Evolutionary conservation across 2,797 vertebrate species (phyloP).

Genomic region (Acanthis flammea): DNA sequence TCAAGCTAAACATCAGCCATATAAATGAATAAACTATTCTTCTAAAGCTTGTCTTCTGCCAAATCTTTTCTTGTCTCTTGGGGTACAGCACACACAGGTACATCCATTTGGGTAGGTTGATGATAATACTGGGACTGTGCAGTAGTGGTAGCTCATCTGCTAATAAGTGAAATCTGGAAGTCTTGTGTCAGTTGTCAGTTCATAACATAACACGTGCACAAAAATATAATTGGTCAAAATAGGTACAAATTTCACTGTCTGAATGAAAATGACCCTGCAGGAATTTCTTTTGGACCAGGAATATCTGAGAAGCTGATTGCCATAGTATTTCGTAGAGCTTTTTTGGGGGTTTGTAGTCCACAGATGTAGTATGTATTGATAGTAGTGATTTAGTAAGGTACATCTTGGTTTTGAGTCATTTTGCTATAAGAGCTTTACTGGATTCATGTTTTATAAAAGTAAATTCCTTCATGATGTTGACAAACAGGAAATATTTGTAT

Average conservation of each 20-base stretch:
- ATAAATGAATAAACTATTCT: not conserved
- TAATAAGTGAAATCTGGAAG: not conserved
- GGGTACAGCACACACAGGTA: fast-evolving
- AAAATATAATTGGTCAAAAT: not conserved
- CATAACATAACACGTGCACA: not conserved
- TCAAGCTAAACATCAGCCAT: not conserved
- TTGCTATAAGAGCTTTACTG: not conserved
- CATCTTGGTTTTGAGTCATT: not conserved
- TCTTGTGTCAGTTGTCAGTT: not conserved
- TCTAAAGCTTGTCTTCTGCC: not conserved
- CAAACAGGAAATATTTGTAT: not conserved
- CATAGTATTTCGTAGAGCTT: not conserved
- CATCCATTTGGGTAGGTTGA: fast-evolving
- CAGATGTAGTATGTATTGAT: not conserved
- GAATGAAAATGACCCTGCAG: not conserved
- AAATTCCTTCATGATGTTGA: not conserved
- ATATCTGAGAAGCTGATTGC: not conserved
- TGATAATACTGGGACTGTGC: not conserved
- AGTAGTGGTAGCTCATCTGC: not conserved
- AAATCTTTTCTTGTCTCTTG: not conserved
- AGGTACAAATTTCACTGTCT: not conserved
- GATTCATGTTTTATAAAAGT: not conserved
- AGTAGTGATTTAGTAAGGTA: not conserved
- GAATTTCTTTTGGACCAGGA: not conserved
- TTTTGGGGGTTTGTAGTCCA: not conserved